These are phyloP conservation scores for Ochotona curzoniae DNA, from an alignment of 2,113 vertebrate species.

Conservation along the genomic window DNA sequence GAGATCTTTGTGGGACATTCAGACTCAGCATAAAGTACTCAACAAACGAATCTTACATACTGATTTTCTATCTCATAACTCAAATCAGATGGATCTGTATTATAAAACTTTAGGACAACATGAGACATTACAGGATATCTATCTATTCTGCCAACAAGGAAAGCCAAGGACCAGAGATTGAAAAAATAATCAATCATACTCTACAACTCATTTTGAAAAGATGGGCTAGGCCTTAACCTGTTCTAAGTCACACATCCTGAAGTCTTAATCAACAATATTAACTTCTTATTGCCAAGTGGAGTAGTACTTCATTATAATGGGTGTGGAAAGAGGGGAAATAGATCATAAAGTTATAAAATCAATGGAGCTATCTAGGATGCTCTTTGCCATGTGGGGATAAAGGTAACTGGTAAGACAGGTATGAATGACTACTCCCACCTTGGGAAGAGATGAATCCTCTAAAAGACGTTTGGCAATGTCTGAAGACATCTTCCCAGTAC, in stretches of 20 bases:
- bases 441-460: neutral
- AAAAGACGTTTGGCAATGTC: neutral
- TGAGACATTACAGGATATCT: neutral
- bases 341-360: neutral
- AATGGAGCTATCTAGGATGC: neutral
- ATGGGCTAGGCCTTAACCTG: neutral
- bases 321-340: neutral
- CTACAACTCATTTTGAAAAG: neutral
- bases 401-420: neutral
- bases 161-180: neutral
- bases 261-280: neutral
- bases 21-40: neutral
- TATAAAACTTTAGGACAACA: neutral
- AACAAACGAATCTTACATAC: neutral
- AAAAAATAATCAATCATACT: neutral
- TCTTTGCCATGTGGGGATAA: neutral
- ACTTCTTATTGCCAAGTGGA: neutral
- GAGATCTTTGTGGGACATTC: neutral
- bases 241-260: neutral
- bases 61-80: neutral
- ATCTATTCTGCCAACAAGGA: neutral
- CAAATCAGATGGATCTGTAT: neutral
- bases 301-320: neutral
- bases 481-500: neutral
- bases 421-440: neutral